These are phyloP conservation scores for Capitella teleta DNA, from an alignment of 1,140 invertebrate species.

Conservation along the genomic window DNA sequence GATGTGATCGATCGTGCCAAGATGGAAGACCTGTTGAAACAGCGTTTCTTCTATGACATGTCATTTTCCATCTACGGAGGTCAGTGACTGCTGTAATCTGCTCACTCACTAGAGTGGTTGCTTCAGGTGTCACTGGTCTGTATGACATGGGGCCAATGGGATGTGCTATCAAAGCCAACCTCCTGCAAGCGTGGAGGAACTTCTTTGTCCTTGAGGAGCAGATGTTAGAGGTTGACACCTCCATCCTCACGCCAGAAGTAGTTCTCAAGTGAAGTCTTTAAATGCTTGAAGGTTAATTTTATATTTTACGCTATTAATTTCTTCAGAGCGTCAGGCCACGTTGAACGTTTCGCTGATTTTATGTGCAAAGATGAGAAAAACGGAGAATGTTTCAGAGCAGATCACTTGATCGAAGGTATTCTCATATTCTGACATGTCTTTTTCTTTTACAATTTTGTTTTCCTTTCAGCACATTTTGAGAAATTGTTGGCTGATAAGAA, in stretches of 20 bases:
- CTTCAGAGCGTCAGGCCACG: slow-evolving; percentile 85
- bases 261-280: slow-evolving; percentile 63
- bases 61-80: slow-evolving; percentile 99
- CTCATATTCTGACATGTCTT: slow-evolving; percentile 7
- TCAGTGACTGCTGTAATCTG: slow-evolving; percentile 8
- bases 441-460: slow-evolving; percentile 1
- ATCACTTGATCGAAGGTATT: slow-evolving; percentile 88
- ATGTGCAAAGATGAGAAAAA: slow-evolving; percentile 97
- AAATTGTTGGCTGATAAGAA: slow-evolving; percentile 80
- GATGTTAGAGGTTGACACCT: slow-evolving; percentile 98
- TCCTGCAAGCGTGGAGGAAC: slow-evolving; percentile 84
- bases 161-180: slow-evolving; percentile 92
- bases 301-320: neutral
- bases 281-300: neutral
- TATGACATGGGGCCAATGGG: slow-evolving; percentile 99
- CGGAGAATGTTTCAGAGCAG: slow-evolving; percentile 92
- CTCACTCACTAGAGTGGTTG: neutral
- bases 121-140: slow-evolving; percentile 71
- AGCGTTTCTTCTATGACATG: slow-evolving; percentile 96
- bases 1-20: slow-evolving; percentile 73
- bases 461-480: slow-evolving; percentile 63
- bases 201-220: slow-evolving; percentile 96
- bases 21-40: slow-evolving; percentile 94
- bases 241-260: slow-evolving; percentile 89
- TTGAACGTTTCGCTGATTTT: slow-evolving; percentile 95